phyloP scores from a whole-genome alignment of 2,113 vertebrate genomes.

The Chinchilla lanigera region DNA sequence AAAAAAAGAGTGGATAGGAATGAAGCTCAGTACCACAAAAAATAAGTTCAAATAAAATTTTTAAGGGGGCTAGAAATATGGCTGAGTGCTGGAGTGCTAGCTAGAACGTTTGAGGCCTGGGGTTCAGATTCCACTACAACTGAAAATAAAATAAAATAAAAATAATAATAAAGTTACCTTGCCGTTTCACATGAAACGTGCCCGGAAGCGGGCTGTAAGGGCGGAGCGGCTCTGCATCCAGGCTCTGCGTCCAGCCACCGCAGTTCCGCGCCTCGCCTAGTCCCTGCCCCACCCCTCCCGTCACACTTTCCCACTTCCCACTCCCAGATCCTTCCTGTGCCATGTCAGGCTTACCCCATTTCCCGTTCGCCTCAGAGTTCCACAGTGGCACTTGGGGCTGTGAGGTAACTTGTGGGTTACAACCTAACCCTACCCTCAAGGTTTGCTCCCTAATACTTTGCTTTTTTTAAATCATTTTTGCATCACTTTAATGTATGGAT shows the following conservation, averaged over 20 bases:
- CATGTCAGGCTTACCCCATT: not conserved
- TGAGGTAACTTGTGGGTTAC: not conserved
- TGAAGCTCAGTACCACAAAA: not conserved
- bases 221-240: not conserved
- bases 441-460: not conserved
- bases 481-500: not conserved
- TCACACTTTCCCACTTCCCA: not conserved
- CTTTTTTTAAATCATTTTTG: not conserved
- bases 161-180: not conserved
- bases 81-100: no score
- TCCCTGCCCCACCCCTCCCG: not conserved
- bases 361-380: not conserved
- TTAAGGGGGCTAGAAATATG: not conserved
- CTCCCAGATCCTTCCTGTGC: not conserved
- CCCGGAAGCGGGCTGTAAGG: not conserved
- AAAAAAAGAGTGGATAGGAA: not conserved
- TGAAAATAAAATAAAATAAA: not conserved
- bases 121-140: no score
- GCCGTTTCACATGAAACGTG: not conserved
- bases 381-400: not conserved
- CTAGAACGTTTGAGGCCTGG: not conserved
- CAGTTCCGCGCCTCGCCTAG: not conserved
- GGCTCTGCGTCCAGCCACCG: not conserved
- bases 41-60: not conserved
- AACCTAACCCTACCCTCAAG: not conserved